phyloP scores from a whole-genome alignment of 2,888 invertebrate genomes.

The Phyllotreta cruciferae region DNA sequence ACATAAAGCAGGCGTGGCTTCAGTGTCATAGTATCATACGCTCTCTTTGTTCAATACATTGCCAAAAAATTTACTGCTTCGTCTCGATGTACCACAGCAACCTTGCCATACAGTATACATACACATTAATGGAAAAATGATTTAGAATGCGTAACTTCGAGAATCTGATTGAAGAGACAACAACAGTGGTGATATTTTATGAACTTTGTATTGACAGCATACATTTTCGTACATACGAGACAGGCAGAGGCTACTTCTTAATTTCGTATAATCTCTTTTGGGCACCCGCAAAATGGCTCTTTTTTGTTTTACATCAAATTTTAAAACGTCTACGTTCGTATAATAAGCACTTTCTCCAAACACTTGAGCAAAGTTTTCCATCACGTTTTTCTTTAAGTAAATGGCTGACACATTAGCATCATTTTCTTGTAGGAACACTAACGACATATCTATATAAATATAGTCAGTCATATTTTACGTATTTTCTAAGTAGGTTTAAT shows the following conservation, averaged over 20 bases:
- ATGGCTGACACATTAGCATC: constrained; percentile 59
- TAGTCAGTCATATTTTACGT: constrained; percentile 53
- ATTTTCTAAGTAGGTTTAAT: too few species aligned
- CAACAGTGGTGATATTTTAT: constrained; percentile 62
- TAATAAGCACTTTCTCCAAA: constrained; percentile 68
- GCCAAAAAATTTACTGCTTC: too few species aligned
- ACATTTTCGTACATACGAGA: constrained; percentile 61
- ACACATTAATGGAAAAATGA: too few species aligned
- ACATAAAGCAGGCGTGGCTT: too few species aligned
- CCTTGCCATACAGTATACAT: too few species aligned
- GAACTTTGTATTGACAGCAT: constrained; percentile 64
- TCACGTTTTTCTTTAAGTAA: constrained; percentile 67
- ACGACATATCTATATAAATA: constrained; percentile 64
- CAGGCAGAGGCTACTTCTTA: constrained; percentile 66
- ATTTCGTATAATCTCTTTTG: constrained; percentile 63
- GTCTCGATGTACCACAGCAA: too few species aligned
- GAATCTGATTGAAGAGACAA: constrained; percentile 57
- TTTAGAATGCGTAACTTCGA: constrained; percentile 47
- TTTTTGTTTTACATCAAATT: constrained; percentile 60
- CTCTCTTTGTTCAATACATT: too few species aligned
- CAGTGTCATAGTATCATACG: too few species aligned
- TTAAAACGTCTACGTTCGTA: constrained; percentile 65
- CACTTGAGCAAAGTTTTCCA: constrained; percentile 62
- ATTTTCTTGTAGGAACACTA: constrained; percentile 61
- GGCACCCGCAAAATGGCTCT: constrained; percentile 67